These are phyloP conservation scores for Lysandra coridon DNA, from an alignment of 2,888 invertebrate genomes.

Conservation along the genomic window DNA sequence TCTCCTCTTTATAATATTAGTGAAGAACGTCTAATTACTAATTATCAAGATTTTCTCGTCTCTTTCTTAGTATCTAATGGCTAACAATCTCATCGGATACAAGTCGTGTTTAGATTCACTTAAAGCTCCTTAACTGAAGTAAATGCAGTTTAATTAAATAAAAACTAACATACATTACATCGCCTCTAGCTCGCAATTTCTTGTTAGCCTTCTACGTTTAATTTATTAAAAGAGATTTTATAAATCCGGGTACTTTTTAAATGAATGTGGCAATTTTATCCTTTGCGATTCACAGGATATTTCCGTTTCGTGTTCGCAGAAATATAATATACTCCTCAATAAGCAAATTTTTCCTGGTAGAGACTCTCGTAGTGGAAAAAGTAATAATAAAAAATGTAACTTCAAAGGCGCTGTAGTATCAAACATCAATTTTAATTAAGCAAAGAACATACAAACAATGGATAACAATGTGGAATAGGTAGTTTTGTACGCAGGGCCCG, in stretches of 20 bases:
- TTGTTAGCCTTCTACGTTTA: neutral
- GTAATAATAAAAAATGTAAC: too few species aligned
- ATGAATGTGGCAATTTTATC: neutral
- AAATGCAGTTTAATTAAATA: neutral
- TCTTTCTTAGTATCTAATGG: neutral
- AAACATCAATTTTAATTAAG: too few species aligned
- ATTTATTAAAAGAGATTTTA: slow-evolving; percentile 2
- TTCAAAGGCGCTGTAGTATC: too few species aligned
- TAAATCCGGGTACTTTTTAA: neutral
- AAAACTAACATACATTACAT: neutral
- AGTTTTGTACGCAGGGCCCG: too few species aligned
- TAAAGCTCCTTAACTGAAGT: neutral
- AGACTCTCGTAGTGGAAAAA: too few species aligned
- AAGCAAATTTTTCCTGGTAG: neutral
- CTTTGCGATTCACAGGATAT: neutral
- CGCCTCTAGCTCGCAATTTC: neutral
- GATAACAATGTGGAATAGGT: too few species aligned
- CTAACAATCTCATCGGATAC: neutral
- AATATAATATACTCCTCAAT: neutral
- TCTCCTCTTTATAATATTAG: too few species aligned
- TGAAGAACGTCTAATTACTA: too few species aligned
- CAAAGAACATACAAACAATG: too few species aligned
- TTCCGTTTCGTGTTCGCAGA: neutral
- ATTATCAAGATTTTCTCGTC: neutral
- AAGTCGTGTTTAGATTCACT: neutral